Conservation (phyloP, 23 tunicate genomes). For the Halocynthia aurantium region DNA sequence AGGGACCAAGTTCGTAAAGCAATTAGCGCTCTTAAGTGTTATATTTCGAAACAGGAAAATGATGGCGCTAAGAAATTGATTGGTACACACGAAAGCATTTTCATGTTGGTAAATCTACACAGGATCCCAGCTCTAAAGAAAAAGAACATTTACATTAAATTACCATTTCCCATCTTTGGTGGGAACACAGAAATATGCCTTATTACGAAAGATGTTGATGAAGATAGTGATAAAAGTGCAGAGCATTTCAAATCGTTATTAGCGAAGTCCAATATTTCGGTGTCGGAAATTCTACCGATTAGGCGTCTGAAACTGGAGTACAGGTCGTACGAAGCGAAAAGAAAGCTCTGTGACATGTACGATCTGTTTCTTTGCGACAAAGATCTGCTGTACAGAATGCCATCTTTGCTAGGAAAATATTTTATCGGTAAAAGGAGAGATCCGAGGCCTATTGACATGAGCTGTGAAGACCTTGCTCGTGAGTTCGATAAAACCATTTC, state of each 20-base stretch:
- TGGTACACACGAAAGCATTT: constrained; percentile 1
- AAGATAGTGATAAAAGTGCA: constrained; percentile 6
- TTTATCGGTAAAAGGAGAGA: constrained; percentile 9
- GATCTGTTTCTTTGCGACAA: constrained; percentile 23
- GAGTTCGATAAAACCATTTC: not conserved
- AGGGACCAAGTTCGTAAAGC: constrained; percentile 20
- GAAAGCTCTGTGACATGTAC: constrained; percentile 14
- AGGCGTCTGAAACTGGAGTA: constrained; percentile 6
- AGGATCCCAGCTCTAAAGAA: constrained; percentile 14
- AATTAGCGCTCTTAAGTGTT: constrained; percentile 14
- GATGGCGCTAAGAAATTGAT: not conserved
- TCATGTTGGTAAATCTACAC: constrained; percentile 5
- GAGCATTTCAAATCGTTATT: not conserved
- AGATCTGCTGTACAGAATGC: constrained; percentile 2
- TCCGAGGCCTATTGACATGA: constrained; percentile 9
- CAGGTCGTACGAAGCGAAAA: constrained; percentile 13
- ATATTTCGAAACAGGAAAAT: constrained; percentile 7
- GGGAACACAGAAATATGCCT: constrained; percentile 14
- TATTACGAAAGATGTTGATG: constrained; percentile 5
- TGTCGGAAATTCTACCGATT: constrained; percentile 7
- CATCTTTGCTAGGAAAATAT: constrained; percentile 9
- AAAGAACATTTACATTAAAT: constrained; percentile 4
- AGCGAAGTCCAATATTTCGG: not conserved
- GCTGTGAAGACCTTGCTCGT: not conserved
- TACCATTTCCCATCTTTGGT: constrained; percentile 5